Conservation (phyloP, 2,888 invertebrate genomes). For the Philhelius pedissequus region DNA sequence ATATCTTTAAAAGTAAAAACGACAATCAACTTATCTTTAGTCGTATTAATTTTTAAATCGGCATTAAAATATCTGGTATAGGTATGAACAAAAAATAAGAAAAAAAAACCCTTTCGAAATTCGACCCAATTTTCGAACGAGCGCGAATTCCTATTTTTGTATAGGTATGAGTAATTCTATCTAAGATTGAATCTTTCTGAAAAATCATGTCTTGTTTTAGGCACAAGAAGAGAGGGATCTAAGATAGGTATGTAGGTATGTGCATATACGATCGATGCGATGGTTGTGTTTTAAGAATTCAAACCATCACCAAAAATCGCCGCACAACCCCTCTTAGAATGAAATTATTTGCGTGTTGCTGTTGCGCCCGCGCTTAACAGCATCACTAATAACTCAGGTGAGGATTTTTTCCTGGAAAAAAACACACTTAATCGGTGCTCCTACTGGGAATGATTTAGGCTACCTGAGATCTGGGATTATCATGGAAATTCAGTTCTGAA, state of each 20-base stretch:
- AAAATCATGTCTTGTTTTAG: constrained; percentile 36
- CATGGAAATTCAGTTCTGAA: constrained; percentile 42
- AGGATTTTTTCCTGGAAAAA: constrained; percentile 48
- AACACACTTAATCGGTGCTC: background rate
- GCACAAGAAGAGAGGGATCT: background rate
- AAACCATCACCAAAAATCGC: background rate
- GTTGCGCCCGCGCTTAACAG: constrained; percentile 63
- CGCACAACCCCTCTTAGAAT: background rate
- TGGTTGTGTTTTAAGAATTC: constrained; percentile 6
- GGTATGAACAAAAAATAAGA: background rate
- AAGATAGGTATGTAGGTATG: background rate
- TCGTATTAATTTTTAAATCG: too few species aligned
- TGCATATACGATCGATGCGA: too few species aligned
- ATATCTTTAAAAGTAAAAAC: constrained; percentile 4
- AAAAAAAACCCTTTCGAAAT: constrained; percentile 8
- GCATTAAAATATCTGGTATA: background rate
- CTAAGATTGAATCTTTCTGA: background rate
- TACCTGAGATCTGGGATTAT: constrained; percentile 49
- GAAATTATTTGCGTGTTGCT: constrained; percentile 47
- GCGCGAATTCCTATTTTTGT: constrained; percentile 37
- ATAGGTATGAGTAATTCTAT: constrained; percentile 36
- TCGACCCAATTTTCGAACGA: constrained; percentile 50
- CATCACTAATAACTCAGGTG: constrained; percentile 63
- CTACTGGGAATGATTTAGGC: constrained; percentile 4
- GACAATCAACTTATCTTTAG: background rate